phyloP scores from a whole-genome alignment of 2,113 vertebrate species.

The Gopherus evgoodei region DNA sequence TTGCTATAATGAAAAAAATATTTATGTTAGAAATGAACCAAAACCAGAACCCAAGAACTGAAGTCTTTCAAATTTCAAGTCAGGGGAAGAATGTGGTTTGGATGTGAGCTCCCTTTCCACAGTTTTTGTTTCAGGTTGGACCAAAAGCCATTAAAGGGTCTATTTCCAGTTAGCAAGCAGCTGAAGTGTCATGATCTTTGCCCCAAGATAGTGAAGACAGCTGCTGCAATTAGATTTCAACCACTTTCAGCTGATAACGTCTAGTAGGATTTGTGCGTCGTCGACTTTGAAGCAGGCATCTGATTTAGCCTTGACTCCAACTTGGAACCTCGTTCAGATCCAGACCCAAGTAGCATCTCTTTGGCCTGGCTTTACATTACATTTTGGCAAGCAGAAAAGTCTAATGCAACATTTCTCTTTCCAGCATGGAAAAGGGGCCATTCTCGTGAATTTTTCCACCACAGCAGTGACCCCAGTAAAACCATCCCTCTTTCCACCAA shows the following conservation, averaged over 20 bases:
- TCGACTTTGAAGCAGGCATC: background rate
- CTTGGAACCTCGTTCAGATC: background rate
- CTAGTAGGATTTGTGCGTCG: background rate
- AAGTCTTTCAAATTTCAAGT: background rate
- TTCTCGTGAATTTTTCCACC: background rate
- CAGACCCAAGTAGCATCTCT: background rate
- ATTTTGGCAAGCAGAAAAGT: background rate
- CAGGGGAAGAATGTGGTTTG: background rate
- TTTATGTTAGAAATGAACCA: background rate
- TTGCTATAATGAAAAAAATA: background rate
- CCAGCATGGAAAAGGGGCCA: no score
- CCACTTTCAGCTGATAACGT: background rate
- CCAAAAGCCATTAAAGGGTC: background rate
- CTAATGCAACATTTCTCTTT: background rate
- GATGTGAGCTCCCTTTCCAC: background rate
- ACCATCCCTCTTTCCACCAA: fast-evolving
- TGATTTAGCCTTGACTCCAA: background rate
- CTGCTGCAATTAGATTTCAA: background rate
- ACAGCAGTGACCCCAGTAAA: background rate
- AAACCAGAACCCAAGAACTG: background rate
- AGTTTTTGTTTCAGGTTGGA: background rate
- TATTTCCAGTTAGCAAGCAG: background rate
- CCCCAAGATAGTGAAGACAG: background rate
- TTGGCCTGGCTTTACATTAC: background rate
- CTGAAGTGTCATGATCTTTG: background rate